phyloP scores from a whole-genome alignment of 1,140 invertebrate species.

The Brachystomella parvula region DNA sequence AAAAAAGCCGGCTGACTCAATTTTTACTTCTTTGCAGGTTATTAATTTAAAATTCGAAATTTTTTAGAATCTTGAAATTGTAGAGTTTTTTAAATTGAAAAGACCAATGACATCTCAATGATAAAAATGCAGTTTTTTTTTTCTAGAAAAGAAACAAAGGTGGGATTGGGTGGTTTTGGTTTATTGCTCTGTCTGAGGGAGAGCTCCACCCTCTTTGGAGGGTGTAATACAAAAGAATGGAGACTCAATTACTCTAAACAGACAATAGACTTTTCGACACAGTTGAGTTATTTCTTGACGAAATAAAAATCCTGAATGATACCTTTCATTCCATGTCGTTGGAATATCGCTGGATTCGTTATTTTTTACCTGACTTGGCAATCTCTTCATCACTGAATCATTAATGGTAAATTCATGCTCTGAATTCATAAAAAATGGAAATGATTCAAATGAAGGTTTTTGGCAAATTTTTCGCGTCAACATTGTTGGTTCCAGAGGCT shows the following conservation, averaged over 20 bases:
- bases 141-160: background rate
- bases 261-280: constrained; percentile 19
- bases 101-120: background rate
- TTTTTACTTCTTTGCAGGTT: too few relatives aligned
- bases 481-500: too few relatives aligned
- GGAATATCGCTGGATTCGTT: too few relatives aligned
- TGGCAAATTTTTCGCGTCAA: too few relatives aligned
- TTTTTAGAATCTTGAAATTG: background rate
- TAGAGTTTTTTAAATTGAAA: background rate
- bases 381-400: background rate
- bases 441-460: too few relatives aligned
- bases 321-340: too few relatives aligned
- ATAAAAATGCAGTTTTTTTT: background rate
- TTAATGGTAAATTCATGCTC: background rate
- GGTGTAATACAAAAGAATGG: constrained; percentile 18
- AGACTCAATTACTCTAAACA: background rate
- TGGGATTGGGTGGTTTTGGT: constrained; percentile 30
- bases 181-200: constrained; percentile 32
- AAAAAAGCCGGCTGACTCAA: too few relatives aligned
- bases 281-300: constrained; percentile 24
- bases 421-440: background rate
- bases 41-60: constrained; percentile 5
- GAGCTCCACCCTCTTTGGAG: constrained; percentile 28
- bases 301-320: constrained; percentile 18
- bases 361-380: background rate